A percentile compares a stretch with the other conserved stretches of the same genome.
phyloP scores from a whole-genome alignment of 2,888 invertebrate genomes.

The Troilus luridus region DNA sequence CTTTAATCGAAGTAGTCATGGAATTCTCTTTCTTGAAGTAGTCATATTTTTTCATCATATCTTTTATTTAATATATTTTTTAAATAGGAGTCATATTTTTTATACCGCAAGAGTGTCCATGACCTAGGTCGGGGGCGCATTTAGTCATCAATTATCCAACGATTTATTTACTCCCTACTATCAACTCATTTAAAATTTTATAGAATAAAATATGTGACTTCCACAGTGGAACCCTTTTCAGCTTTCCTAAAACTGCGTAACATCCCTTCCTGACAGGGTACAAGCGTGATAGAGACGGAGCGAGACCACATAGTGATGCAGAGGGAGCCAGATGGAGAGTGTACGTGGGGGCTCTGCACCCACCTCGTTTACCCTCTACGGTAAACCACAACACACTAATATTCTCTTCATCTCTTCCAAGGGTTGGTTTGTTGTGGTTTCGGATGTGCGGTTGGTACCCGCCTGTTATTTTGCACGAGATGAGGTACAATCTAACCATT shows the following conservation, averaged over 20 bases:
- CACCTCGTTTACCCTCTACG: background rate
- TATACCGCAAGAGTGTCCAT: too few relatives aligned
- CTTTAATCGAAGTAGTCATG: too few relatives aligned
- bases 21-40: too few relatives aligned
- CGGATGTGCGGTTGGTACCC: too few relatives aligned
- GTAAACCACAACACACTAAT: conserved; percentile 31
- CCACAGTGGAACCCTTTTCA: background rate
- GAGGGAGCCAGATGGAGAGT: background rate
- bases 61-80: too few relatives aligned
- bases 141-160: too few relatives aligned
- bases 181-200: too few relatives aligned
- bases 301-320: conserved; percentile 20
- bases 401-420: background rate
- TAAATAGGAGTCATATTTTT: too few relatives aligned
- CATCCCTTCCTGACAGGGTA: background rate
- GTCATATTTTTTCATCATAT: too few relatives aligned
- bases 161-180: too few relatives aligned
- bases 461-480: background rate
- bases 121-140: too few relatives aligned
- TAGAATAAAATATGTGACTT: background rate
- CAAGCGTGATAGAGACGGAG: background rate
- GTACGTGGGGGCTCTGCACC: background rate
- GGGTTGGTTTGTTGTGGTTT: background rate
- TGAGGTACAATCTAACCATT: background rate
- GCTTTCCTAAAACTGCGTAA: background rate